Evolutionary conservation across 2,797 vertebrate species (phyloP).

Genomic region (Sciaenops ocellatus): DNA sequence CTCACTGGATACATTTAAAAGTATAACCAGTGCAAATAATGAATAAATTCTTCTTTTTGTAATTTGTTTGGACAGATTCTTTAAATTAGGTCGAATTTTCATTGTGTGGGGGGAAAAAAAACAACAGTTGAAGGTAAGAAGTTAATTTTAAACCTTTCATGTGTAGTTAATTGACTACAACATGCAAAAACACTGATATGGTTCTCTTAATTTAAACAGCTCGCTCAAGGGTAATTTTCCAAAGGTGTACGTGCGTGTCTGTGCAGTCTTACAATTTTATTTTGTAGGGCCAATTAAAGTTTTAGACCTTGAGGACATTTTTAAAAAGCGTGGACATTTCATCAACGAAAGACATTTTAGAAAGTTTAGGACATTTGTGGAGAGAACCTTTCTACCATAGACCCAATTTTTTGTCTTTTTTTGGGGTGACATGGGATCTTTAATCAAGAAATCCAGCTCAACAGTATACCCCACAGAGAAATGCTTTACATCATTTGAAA

Average conservation of each 20-base stretch:
- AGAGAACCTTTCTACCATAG: neutral
- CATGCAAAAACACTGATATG: neutral
- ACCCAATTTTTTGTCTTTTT: too few species aligned
- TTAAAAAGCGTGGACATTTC: neutral
- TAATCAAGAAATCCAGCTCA: too few species aligned
- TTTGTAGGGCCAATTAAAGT: neutral
- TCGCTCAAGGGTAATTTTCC: neutral
- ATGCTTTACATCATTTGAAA: too few species aligned
- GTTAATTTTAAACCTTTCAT: neutral
- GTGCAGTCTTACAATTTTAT: neutral
- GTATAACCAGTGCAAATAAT: too few species aligned
- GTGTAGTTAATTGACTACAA: neutral
- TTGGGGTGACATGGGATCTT: too few species aligned
- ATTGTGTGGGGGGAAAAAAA: too few species aligned
- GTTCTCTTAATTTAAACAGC: neutral
- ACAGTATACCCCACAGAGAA: too few species aligned
- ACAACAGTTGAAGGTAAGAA: neutral
- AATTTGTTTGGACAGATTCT: neutral
- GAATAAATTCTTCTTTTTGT: neutral
- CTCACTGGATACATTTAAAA: too few species aligned
- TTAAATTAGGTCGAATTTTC: neutral
- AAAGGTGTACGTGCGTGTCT: neutral
- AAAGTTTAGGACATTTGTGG: neutral
- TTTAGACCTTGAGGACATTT: neutral
- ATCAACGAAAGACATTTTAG: neutral